Base-by-base conservation (phyloP, 2,797 vertebrate species). In the Adelosebastes latens region DNA sequence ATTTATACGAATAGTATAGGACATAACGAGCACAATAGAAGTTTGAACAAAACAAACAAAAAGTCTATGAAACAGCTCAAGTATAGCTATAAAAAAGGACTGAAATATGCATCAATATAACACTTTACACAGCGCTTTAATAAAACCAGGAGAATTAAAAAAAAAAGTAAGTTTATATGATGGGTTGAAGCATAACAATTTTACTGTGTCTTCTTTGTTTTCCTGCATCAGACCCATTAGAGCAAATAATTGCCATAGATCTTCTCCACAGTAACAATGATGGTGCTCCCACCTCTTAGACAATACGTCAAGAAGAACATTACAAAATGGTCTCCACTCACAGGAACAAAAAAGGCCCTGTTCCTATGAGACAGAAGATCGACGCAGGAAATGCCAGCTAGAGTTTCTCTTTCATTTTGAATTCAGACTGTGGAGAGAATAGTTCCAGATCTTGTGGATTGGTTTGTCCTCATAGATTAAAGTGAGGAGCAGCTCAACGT, bases 391-490 rank as follows among this genome's bases (percentile, higher is more conserved):
- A 55, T 46, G 70, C 58, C 73, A 56, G 66, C 66, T n/a, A 75
- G 25, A 63, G 25, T 69, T 72, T 64, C 53, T 77, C 68, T 68
- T 65, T 87, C 11, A 6, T 52, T 67, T 68, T 79, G 60, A 71
- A 49, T 36, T 69, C 20, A 65, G 42, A 79, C 58, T 46, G 73
- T 25, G 39, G 14, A 70, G 70, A 66, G 31, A 73, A 55, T 9
- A 75, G 36, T 49, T 80, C 29, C 39, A 75, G 49, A 55, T 76
- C 61, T 59, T n/a, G 74, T 76, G 72, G 72, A 84, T 18, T 31
- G 56, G 24, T 88, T 83, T 87, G 76, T 81, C 71, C 70, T 80
- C 53, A 13, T 58, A 65, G 72, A 84, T 87, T 83, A 83, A 79
- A 79, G 42, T 53, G 72, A 66, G 69, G 39, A 74, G 69, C 73